A percentile compares a stretch with the other conserved stretches of the same genome.
phyloP scores from a whole-genome alignment of 2,797 vertebrate genomes.

The Gastrophryne carolinensis region DNA sequence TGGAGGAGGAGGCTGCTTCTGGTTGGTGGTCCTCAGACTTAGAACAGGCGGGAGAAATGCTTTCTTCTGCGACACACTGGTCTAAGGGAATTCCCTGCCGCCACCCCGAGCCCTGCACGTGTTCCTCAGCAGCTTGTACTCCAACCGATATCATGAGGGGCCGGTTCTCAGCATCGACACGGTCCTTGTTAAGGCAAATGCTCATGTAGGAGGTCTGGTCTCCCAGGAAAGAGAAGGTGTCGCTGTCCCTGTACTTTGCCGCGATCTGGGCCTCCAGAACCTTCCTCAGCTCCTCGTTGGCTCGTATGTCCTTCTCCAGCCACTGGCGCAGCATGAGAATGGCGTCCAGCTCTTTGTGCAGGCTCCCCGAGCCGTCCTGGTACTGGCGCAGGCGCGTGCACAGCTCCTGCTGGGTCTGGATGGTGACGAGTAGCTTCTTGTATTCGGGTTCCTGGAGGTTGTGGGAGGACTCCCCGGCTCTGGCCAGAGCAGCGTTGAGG shows the following conservation, averaged over 20 bases:
- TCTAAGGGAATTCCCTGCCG: background rate
- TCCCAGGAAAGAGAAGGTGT: constrained; percentile 82
- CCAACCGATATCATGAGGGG: background rate
- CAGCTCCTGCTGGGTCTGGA: constrained; percentile 85
- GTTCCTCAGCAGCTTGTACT: background rate
- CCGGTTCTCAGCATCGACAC: constrained; percentile 2
- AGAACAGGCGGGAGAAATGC: too few relatives aligned
- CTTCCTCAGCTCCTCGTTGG: constrained; percentile 80
- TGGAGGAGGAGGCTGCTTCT: background rate
- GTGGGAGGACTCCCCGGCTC: constrained; percentile 79
- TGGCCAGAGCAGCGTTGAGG: constrained; percentile 75
- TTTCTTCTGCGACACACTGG: background rate
- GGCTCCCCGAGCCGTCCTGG: constrained; percentile 80
- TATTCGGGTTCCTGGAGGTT: constrained; percentile 79
- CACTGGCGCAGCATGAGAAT: constrained; percentile 82
- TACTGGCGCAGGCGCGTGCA: constrained; percentile 83
- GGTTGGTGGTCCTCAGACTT: background rate
- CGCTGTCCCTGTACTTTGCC: constrained; percentile 74
- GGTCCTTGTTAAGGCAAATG: constrained; percentile 83
- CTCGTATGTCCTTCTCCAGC: constrained; percentile 79
- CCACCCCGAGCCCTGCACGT: background rate
- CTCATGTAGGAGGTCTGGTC: constrained; percentile 98
- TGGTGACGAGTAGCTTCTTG: constrained; percentile 75
- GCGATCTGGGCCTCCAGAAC: constrained; percentile 81
- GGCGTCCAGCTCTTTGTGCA: constrained; percentile 82